phyloP scores from a whole-genome alignment of 2,888 invertebrate genomes.

The Caenorhabditis angaria region DNA sequence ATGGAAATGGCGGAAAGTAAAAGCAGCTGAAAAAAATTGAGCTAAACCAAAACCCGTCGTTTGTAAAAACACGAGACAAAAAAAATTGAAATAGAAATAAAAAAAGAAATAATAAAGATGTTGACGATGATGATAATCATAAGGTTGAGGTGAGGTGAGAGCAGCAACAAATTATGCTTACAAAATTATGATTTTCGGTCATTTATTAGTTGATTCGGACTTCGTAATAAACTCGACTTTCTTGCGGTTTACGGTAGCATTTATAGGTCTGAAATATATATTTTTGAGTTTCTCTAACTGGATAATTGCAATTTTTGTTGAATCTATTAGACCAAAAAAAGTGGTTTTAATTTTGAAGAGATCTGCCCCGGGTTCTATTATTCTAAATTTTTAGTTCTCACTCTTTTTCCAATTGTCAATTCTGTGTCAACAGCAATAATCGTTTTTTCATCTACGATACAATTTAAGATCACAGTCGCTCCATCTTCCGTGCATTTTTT shows the following conservation, averaged over 20 bases:
- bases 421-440: conserved; percentile 54
- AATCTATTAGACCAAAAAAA: too few relatives aligned
- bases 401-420: conserved; percentile 54
- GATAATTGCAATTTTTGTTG: too few relatives aligned
- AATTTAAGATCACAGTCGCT: conserved; percentile 55
- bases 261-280: conserved; percentile 54
- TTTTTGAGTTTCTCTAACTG: too few relatives aligned
- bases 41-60: not conserved
- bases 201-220: conserved; percentile 41
- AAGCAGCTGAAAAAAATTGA: not conserved
- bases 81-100: not conserved
- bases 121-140: too few relatives aligned
- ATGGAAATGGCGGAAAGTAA: not conserved
- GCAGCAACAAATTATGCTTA: too few relatives aligned
- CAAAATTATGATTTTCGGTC: too few relatives aligned
- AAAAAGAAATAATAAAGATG: too few relatives aligned
- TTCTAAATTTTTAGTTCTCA: too few relatives aligned
- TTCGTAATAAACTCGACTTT: conserved; percentile 52
- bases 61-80: conserved; percentile 1
- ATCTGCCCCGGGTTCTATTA: too few relatives aligned
- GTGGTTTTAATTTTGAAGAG: too few relatives aligned
- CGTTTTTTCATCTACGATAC: conserved; percentile 57
- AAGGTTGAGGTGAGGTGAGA: too few relatives aligned
- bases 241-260: conserved; percentile 47
- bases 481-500: conserved; percentile 61